Conservation (phyloP, 2,113 vertebrate genomes). For the Malurus cyaneus region DNA sequence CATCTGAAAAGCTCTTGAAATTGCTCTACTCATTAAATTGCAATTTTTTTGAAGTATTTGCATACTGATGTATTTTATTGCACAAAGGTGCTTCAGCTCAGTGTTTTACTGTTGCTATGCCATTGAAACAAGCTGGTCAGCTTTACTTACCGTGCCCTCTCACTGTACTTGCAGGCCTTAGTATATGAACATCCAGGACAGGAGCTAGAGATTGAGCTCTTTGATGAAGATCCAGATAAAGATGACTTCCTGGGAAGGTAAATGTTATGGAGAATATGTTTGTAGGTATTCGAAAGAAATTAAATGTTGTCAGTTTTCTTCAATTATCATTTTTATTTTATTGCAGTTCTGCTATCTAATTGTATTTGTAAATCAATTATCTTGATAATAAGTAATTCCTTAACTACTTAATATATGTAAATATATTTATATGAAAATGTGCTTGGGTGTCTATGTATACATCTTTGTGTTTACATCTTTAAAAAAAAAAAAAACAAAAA, state of each 20-base stretch:
- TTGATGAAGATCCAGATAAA: constrained; percentile 95
- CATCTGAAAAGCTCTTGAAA: neutral
- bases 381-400: neutral
- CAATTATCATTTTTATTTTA: neutral
- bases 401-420: neutral
- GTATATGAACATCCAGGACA: constrained; percentile 82
- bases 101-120: neutral
- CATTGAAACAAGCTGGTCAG: neutral
- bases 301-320: neutral
- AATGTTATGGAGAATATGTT: neutral
- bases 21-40: neutral
- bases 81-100: neutral
- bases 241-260: constrained; percentile 96
- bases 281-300: neutral
- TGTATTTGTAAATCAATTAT: neutral
- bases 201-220: constrained; percentile 88
- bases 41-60: neutral
- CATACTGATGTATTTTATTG: neutral
- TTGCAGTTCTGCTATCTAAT: neutral
- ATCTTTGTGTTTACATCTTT: neutral
- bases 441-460: neutral
- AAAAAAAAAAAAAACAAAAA: neutral
- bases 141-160: neutral
- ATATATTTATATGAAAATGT: neutral
- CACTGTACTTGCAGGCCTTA: constrained; percentile 72